phyloP scores from a whole-genome alignment of 2,888 invertebrate species.

The Cosmopolites sordidus region DNA sequence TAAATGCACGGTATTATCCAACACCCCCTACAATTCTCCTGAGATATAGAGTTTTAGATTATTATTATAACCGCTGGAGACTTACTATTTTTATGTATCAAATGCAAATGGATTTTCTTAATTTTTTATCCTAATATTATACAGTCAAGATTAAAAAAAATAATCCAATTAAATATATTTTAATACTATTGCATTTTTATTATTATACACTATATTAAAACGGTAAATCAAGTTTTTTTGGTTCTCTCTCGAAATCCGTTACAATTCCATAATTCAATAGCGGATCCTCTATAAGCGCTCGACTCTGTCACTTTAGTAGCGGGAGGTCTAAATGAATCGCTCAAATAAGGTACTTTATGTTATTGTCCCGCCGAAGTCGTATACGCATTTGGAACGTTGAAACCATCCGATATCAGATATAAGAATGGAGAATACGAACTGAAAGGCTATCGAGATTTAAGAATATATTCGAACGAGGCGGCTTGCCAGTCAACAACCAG shows the following conservation, averaged over 20 bases:
- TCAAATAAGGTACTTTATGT: constrained; percentile 25
- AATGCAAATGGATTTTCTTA: no score
- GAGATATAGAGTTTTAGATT: no score
- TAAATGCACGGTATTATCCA: no score
- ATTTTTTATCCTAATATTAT: no score
- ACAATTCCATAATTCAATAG: constrained; percentile 21
- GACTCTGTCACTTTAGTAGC: constrained; percentile 22
- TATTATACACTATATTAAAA: no score
- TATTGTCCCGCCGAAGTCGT: constrained; percentile 25
- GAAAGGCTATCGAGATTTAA: constrained; percentile 38
- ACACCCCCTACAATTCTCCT: no score
- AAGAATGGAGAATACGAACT: background rate
- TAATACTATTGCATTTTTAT: no score
- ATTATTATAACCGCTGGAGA: no score
- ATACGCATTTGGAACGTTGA: constrained; percentile 29
- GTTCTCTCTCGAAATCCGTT: constrained; percentile 1
- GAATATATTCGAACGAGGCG: constrained; percentile 34
- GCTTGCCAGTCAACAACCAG: constrained; percentile 35
- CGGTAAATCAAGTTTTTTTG: no score
- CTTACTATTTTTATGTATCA: no score
- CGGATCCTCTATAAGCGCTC: constrained; percentile 18
- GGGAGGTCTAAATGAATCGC: constrained; percentile 27
- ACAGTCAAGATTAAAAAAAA: no score
- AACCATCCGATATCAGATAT: constrained; percentile 2
- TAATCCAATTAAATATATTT: no score